Base-by-base conservation (phyloP, 2,888 invertebrate species). In the Lasiommata megera region DNA sequence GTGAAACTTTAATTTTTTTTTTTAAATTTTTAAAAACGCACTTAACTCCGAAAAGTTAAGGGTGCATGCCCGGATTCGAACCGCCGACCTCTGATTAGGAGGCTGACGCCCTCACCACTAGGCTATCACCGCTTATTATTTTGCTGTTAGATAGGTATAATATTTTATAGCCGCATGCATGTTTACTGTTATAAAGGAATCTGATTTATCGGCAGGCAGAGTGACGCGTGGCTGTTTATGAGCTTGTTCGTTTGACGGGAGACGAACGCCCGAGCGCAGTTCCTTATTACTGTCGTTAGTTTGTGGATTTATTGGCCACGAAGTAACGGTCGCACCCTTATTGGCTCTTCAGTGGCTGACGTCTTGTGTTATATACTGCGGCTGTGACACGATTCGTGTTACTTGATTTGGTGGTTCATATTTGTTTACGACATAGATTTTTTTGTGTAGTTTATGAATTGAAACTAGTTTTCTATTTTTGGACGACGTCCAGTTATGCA, bases 301-400 rank as follows among this genome's bases (percentile, higher is more conserved):
- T 81, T 79, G 79, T 79, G 76, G 80, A 84, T 88, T 87, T 88
- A 88, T 88, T 84, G 82, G 80, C 80, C 84, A 85, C 85, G 86
- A 84, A 82, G 76, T 85, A 86, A 85, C 84, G 82, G 86, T 80
- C 73, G 77, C 75, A 70, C 71, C 70, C 60, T 51, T 51, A 60
- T 47, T 54, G 44, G 51, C 51, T 57, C 47, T 54, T 47, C 52
- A 41, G 61, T 55, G 59, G 50, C 51, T 41, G 52, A 52, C 31
- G 52, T 40, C 41, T 31, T 40, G 28, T 7, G 31, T 60, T 51
- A 62, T 60, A 54, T 57, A 62, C 60, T 14, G 40, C 38, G 36
- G 18, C 37, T 16, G 41, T 38, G 48, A 48, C 48, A 48, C 18
- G 18, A 12, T 37, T 44, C 28, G 28, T 44, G 28, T 14, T 43